Percentiles rank a stretch among this genome's conserved stretches.
Evolutionary conservation across 53 echinoderm and acorn worm species (phyloP).

Genomic region (Pentamera pediparva): DNA sequence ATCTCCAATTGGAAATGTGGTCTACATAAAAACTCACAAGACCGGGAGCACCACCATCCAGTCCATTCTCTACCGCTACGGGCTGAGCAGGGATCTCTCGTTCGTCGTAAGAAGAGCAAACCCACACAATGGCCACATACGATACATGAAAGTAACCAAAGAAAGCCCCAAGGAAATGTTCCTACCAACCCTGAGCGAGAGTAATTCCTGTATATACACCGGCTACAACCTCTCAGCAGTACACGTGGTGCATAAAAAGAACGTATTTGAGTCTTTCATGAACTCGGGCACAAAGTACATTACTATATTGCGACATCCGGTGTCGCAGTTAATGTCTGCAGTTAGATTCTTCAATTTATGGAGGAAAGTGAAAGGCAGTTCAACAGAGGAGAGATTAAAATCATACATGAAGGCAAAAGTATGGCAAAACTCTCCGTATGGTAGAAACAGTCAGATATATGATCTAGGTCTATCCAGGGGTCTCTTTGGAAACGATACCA

Average conservation of each 20-base stretch:
- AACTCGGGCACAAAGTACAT: constrained; percentile 10
- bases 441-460: background rate
- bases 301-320: constrained; percentile 12
- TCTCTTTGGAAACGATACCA: background rate
- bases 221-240: constrained; percentile 17
- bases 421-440: background rate
- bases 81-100: background rate
- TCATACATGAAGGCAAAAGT: background rate
- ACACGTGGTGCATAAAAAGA: constrained; percentile 1
- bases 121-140: background rate
- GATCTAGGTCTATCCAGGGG: background rate
- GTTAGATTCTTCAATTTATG: background rate
- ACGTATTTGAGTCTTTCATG: constrained; percentile 6
- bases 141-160: background rate
- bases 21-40: constrained; percentile 19
- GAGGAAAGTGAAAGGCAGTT: background rate
- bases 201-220: background rate
- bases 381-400: background rate
- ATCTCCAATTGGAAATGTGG: too few relatives aligned
- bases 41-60: constrained; percentile 12
- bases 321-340: background rate
- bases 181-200: background rate
- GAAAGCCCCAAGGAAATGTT: constrained; percentile 6
- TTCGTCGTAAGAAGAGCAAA: constrained; percentile 2
- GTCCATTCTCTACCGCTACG: constrained; percentile 4